Evolutionary conservation across 1,140 invertebrate genomes (phyloP).

Genomic region (Archegozetes longisetosus): DNA sequence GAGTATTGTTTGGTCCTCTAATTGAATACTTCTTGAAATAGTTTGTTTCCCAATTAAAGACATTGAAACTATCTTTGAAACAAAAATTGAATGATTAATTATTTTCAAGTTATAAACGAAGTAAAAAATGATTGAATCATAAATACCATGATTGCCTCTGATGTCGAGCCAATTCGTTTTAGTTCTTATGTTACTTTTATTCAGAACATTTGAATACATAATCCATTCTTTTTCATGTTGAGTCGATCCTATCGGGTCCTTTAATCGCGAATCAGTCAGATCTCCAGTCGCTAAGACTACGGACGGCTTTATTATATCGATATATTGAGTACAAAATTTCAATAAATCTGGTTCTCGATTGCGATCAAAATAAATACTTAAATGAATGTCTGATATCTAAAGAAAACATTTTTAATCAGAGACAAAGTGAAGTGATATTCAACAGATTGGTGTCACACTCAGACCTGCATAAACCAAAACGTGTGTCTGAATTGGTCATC

Average conservation of each 20-base stretch:
- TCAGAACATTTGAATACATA: slow-evolving; percentile 45
- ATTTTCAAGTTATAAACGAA: slow-evolving; percentile 14
- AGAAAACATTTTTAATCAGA: no score
- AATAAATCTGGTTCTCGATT: slow-evolving; percentile 54
- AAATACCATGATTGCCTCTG: slow-evolving; percentile 79
- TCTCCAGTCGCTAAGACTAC: slow-evolving; percentile 69
- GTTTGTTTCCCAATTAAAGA: slow-evolving; percentile 27
- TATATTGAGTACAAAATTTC: slow-evolving; percentile 58
- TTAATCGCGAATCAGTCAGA: slow-evolving; percentile 70
- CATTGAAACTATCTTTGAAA: slow-evolving; percentile 74
- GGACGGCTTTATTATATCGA: slow-evolving; percentile 54
- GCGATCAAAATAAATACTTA: slow-evolving; percentile 64
- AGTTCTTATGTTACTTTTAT: slow-evolving; percentile 44
- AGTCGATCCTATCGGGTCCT: slow-evolving; percentile 56
- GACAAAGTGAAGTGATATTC: no score
- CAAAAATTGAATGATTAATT: slow-evolving; percentile 41
- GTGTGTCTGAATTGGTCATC: slow-evolving; percentile 3
- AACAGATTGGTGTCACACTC: no score
- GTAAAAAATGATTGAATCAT: slow-evolving; percentile 6
- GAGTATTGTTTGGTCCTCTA: slow-evolving; percentile 47
- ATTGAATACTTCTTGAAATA: slow-evolving; percentile 50
- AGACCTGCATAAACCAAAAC: slow-evolving; percentile 9
- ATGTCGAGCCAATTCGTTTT: slow-evolving; percentile 74
- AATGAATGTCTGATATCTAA: slow-evolving; percentile 72
- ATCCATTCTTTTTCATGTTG: slow-evolving; percentile 73